A percentile compares a stretch with the other conserved stretches of the same genome.
Evolutionary conservation across 2,888 invertebrate species (phyloP).

Genomic region (Eledona agricola): DNA sequence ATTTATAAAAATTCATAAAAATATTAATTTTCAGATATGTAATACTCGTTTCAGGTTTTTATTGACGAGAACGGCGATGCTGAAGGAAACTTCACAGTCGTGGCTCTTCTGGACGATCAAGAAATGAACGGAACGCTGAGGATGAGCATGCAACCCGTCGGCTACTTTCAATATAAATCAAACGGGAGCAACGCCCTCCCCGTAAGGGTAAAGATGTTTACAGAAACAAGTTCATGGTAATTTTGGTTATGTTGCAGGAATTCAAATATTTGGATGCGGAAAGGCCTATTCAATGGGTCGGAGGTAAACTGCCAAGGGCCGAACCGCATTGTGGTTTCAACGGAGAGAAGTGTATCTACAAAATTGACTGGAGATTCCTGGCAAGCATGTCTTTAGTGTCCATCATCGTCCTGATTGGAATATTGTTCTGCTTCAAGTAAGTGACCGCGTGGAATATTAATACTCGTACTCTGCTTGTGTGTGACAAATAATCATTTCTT

Average conservation of each 20-base stretch:
- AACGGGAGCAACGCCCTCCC: slow-evolving; percentile 67
- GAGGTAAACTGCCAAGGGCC: slow-evolving; percentile 75
- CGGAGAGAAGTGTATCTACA: slow-evolving; percentile 75
- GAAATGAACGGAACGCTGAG: slow-evolving; percentile 65
- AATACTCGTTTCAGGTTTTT: slow-evolving; percentile 68
- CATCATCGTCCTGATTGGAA: slow-evolving; percentile 72
- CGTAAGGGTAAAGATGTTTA: slow-evolving; percentile 57
- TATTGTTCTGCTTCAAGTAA: slow-evolving; percentile 74
- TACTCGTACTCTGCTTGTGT: no score
- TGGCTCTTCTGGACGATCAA: slow-evolving; percentile 75
- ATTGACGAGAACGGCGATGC: slow-evolving; percentile 91
- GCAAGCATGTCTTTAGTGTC: slow-evolving; percentile 72
- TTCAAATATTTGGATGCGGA: slow-evolving; percentile 73
- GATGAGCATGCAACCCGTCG: slow-evolving; percentile 81
- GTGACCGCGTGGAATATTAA: no score
- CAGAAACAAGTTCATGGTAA: slow-evolving; percentile 12
- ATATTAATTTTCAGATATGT: slow-evolving; percentile 3
- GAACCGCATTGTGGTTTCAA: slow-evolving; percentile 88
- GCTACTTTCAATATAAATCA: slow-evolving; percentile 74
- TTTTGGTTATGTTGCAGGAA: slow-evolving; percentile 59
- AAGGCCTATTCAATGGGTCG: slow-evolving; percentile 79
- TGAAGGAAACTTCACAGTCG: slow-evolving; percentile 90
- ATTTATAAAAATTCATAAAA: not conserved
- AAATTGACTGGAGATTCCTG: slow-evolving; percentile 73
- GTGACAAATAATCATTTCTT: no score